A percentile compares a stretch with the other conserved stretches of the same genome.
Evolutionary conservation across 92 coral and sea anemone species (phyloP).

Genomic region (Palythoa caribaeorum): DNA sequence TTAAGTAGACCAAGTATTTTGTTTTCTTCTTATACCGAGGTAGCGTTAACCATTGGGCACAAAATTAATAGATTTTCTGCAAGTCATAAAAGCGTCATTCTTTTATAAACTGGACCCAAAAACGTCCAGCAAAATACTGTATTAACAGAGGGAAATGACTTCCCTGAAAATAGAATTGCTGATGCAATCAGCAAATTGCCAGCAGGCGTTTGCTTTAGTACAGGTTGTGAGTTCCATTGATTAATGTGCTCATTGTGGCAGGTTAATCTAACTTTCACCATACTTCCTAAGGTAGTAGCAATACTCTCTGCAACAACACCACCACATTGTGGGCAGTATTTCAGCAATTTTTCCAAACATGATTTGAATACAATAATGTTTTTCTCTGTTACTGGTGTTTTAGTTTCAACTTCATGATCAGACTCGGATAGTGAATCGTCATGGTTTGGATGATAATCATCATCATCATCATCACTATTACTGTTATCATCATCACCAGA

Average conservation of each 20-base stretch:
- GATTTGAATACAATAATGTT: constrained; percentile 44
- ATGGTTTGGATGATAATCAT: neutral
- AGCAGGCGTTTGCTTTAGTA: constrained; percentile 41
- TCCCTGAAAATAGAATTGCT: constrained; percentile 53
- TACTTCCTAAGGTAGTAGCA: constrained; percentile 30
- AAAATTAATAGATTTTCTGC: constrained; percentile 20
- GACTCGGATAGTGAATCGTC: constrained; percentile 20
- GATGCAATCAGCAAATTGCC: constrained; percentile 48
- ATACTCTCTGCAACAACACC: constrained; percentile 20
- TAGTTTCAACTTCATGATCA: constrained; percentile 20
- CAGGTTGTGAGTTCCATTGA: constrained; percentile 54
- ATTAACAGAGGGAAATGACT: constrained; percentile 33
- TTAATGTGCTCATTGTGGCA: constrained; percentile 38
- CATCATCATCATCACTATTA: neutral
- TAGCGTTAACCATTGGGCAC: constrained; percentile 31
- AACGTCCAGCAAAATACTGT: constrained; percentile 37
- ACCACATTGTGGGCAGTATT: constrained; percentile 46
- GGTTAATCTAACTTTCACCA: constrained; percentile 13
- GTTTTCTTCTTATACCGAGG: constrained; percentile 40
- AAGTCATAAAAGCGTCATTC: constrained; percentile 38
- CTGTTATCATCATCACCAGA: neutral
- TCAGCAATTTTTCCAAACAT: constrained; percentile 22
- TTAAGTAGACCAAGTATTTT: constrained; percentile 28
- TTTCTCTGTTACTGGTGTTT: constrained; percentile 29
- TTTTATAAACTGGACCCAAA: constrained; percentile 30